Base-by-base conservation (phyloP, 2,888 invertebrate genomes). In the Ctenicera cuprea region DNA sequence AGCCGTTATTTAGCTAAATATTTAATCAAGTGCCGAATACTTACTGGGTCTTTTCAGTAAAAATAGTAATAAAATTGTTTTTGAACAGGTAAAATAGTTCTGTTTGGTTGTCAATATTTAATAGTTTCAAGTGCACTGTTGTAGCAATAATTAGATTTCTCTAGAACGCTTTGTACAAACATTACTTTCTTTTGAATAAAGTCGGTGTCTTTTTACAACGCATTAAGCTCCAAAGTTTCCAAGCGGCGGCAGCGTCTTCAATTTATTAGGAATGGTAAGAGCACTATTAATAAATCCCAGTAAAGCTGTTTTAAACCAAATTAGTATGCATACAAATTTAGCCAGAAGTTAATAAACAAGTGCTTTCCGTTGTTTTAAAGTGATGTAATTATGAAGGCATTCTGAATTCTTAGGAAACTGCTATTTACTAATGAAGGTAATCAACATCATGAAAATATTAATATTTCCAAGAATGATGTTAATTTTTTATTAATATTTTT, bases 221-320 rank as follows among this genome's bases (percentile, higher is more conserved):
- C 57, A 57, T 57, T 57, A 57, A 52, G 18, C 0, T 16, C 9
- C 2, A 14, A 37, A 16, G 14, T 37, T 9, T 20, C 43, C n/a
- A n/a, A n/a, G n/a, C n/a, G n/a, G 11, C 16, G n/a, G 57, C 7
- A 30, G 14, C 1, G 14, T 7, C 57, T 57, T 38, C 26, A 16
- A 16, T 33, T 57, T 37, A 57, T 57, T 57, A 57, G 18, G 57
- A 57, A 57, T 37, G 57, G 57, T 14, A 57, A 57, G n/a, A 57
- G 57, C 57, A 57, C 14, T 57, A 57, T n/a, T 38, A 14, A 57
- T 57, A 57, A 37, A 57, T 57, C 37, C 18, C 33, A 26, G 54
- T 12, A 37, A 12, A 12, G 20, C 52, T 7, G 37, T 33, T 57
- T 57, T 26, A 54, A 26, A 30, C 33, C 12, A 14, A 18, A 57